Conservation (phyloP, 2,113 vertebrate species). For the Osmerus eperlanus region DNA sequence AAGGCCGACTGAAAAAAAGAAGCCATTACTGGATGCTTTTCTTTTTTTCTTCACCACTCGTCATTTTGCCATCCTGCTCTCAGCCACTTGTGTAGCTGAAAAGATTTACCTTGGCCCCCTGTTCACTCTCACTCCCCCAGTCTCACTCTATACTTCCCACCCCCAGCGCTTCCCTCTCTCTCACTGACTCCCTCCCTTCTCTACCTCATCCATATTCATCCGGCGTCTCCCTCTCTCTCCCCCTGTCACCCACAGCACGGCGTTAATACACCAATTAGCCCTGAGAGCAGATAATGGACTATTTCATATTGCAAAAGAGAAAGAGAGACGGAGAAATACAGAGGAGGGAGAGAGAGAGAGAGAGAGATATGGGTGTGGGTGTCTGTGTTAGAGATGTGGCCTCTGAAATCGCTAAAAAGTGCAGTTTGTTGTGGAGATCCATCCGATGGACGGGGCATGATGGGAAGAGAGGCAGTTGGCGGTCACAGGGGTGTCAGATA, state of each 20-base stretch:
- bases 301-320: conserved; percentile 70
- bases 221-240: conserved; percentile 54
- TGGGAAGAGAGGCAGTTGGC: conserved; percentile 37
- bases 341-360: conserved; percentile 3
- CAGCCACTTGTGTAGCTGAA: conserved; percentile 75
- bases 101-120: conserved; percentile 77
- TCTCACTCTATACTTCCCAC: conserved; percentile 42
- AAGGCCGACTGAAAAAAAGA: conserved; percentile 60
- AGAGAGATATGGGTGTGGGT: conserved; percentile 16
- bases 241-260: conserved; percentile 73
- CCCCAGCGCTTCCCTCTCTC: conserved; percentile 42
- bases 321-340: conserved; percentile 42
- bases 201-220: conserved; percentile 73
- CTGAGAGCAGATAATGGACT: conserved; percentile 80
- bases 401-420: conserved; percentile 55
- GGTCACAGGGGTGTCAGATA: conserved; percentile 56
- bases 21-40: conserved; percentile 37
- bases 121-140: conserved; percentile 21
- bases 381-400: conserved; percentile 47
- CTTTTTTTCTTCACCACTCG: conserved; percentile 48
- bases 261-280: conserved; percentile 81
- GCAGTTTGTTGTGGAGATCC: conserved; percentile 48
- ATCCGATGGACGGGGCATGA: conserved; percentile 45
- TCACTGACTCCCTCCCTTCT: conserved; percentile 40
- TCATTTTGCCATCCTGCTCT: conserved; percentile 72